Evolutionary conservation across 1,140 invertebrate genomes (phyloP), one percentile per base, ranked within the genome.

Genomic region (Theocolax elegans): DNA sequence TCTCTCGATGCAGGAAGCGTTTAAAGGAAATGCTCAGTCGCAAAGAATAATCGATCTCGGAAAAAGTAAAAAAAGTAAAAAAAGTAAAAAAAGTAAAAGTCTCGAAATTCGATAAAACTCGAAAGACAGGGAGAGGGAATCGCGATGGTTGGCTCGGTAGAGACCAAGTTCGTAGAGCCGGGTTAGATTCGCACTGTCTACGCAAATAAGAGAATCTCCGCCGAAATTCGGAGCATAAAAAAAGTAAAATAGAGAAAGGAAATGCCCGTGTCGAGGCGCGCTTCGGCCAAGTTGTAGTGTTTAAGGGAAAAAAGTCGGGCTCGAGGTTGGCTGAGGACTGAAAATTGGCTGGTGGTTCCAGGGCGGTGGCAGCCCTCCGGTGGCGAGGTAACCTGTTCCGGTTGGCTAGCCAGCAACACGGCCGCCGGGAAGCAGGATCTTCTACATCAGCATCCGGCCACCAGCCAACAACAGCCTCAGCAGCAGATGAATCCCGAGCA

Each of bases 291-390:
- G n/a, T n/a, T 35, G 77, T 84, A 85, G 83, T 84, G 82, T 84
- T 83, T 86, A 84, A 85, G 82, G 82, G 74, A 83, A 79, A n/a
- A n/a, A n/a, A n/a, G n/a, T n/a, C n/a, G n/a, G 76, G 78, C 82
- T 81, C 80, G 81, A 75, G 83, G 80, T 81, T 80, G 85, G 81
- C 85, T 84, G 70, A 67, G 64, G 70, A 72, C 70, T 72, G 70
- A 72, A 86, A 83, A 85, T 86, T 86, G 85, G 83, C 84, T 86
- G 85, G 83, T 85, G 85, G 85, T 86, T 86, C 85, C 85, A 85
- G 84, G 84, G 84, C 84, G 84, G 78, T 85, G 84, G 85, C 85
- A 86, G 85, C 84, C 85, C 85, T 85, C 84, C 75, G 84, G 79
- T 76, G 85, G 83, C 77, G 83, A 85, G 67, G 82, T 81, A 79